Base-by-base conservation (phyloP, 2,888 invertebrate genomes). In the Vanessa cardui region DNA sequence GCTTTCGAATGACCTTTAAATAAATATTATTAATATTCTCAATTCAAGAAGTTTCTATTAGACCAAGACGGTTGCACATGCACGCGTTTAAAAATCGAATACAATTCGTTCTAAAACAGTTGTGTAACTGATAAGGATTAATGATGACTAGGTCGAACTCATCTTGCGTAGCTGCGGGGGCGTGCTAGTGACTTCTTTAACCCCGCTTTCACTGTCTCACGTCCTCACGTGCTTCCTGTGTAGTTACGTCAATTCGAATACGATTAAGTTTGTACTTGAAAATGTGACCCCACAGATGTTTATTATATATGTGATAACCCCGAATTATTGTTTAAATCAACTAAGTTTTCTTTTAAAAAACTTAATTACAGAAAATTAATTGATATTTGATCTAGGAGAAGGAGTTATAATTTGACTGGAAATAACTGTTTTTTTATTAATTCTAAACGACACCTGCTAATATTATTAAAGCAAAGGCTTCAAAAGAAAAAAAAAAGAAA, bases 131-230 rank as follows among this genome's bases (percentile, higher is more conserved):
- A 81, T 84, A 82, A 84, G 84, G 83, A 85, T 85, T 84, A 83
- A 84, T 83, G 77, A 75, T 72, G 73, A 77, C 76, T 78, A 75
- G 75, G 75, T 77, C 78, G 78, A 75, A 74, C 73, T 75, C 72
- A 74, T 70, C 66, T 62, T 66, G 68, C 72, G 56, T 71, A 71
- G 76, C 63, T 68, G 66, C 71, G 66, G 72, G 69, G 74, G 71
- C 74, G 76, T 79, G 77, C 81, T 76, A 81, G 74, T 87, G 87
- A 88, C 88, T 85, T 89, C 83, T 88, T 90, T 88, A 89, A 90
- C 89, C 81, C 80, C 73, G 84, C 90, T 91, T 90, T 90, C 89
- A 86, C 90, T 78, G 77, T 73, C 73, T 77, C 72, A 76, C 72
- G 73, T 81, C 80, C 80, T 78, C 77, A 70, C 76, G 26, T 26